Evolutionary conservation across 2,797 vertebrate genomes (phyloP).

Genomic region (Melanotaenia trifasciata): DNA sequence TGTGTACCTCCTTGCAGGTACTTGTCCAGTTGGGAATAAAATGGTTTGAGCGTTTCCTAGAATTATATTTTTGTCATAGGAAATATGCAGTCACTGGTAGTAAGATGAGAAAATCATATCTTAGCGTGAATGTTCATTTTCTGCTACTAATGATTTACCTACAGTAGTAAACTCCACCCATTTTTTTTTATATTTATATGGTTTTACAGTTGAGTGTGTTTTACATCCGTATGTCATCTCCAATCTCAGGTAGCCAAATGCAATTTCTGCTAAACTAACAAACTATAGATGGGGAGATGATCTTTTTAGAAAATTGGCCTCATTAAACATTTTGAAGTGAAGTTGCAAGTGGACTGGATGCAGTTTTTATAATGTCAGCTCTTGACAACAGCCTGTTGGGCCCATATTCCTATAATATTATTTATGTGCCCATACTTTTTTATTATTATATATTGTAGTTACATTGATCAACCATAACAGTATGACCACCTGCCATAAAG

Average conservation of each 20-base stretch:
- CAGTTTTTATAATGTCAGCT: background rate
- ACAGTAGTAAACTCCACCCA: background rate
- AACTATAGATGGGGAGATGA: background rate
- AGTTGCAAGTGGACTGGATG: background rate
- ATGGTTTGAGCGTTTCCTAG: background rate
- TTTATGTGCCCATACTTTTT: background rate
- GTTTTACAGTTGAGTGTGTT: background rate
- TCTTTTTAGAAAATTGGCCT: background rate
- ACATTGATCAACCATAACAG: background rate
- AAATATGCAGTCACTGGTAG: background rate
- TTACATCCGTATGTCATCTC: background rate
- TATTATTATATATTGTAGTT: background rate
- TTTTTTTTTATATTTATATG: background rate
- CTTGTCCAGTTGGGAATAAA: slow-evolving; percentile 10
- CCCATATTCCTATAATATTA: background rate
- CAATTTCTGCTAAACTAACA: background rate
- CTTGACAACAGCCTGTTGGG: background rate
- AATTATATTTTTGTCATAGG: background rate
- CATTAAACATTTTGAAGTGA: background rate
- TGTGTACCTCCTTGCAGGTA: background rate
- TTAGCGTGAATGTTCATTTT: background rate
- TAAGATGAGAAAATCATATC: background rate
- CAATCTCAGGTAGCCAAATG: slow-evolving; percentile 1
- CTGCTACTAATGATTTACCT: background rate
- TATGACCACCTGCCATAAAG: background rate